Evolutionary conservation across 1,140 invertebrate species (phyloP).

Genomic region (Tetramorium simillimum): DNA sequence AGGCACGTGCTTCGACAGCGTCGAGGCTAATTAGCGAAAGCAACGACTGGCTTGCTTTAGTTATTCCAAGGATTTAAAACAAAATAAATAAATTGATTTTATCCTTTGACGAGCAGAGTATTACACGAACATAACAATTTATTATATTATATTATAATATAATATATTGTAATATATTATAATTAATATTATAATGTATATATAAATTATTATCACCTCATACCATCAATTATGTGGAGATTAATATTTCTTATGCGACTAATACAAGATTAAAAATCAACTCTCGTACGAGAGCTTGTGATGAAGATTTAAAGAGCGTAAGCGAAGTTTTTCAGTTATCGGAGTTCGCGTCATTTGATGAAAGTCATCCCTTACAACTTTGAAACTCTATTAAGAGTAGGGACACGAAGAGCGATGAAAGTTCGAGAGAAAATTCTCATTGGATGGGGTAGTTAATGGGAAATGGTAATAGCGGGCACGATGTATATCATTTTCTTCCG

Average conservation of each 20-base stretch:
- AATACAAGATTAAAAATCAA: not conserved
- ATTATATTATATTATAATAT: too few species aligned
- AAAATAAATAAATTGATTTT: constrained; percentile 3
- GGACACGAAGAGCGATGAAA: constrained; percentile 30
- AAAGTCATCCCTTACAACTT: constrained; percentile 42
- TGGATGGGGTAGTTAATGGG: not conserved
- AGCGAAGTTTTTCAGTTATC: constrained; percentile 53
- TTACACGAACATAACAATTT: constrained; percentile 2
- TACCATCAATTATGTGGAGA: not conserved
- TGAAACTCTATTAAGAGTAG: constrained; percentile 40
- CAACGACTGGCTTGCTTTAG: constrained; percentile 7
- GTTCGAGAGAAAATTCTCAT: constrained; percentile 35
- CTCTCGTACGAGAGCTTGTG: not conserved
- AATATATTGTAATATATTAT: too few species aligned
- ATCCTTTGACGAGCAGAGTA: not conserved
- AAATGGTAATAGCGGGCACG: constrained; percentile 36
- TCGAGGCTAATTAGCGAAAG: constrained; percentile 46
- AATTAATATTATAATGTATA: too few species aligned
- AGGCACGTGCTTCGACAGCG: constrained; percentile 32
- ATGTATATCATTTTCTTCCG: constrained; percentile 44
- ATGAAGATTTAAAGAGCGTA: constrained; percentile 5
- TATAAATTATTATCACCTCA: not conserved
- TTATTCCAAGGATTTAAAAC: constrained; percentile 10
- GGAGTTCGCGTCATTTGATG: constrained; percentile 47
- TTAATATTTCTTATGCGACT: not conserved